phyloP scores from a whole-genome alignment of 2,113 vertebrate genomes.

The Microcebus tavaratra region DNA sequence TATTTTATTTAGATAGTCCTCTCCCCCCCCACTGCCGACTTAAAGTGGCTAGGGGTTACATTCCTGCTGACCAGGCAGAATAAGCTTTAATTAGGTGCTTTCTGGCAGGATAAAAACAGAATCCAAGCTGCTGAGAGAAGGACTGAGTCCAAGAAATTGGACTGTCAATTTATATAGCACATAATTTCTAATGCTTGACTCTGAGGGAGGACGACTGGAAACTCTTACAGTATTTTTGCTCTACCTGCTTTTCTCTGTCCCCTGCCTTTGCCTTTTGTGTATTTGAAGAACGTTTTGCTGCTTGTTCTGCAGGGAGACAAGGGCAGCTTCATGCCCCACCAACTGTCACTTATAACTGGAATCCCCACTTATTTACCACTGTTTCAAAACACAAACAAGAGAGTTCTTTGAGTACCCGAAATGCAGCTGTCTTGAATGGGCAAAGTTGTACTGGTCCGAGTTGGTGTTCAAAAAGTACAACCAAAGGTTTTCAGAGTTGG shows the following conservation, averaged over 20 bases:
- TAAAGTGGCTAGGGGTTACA: neutral
- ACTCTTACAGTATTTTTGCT: neutral
- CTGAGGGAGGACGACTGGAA: neutral
- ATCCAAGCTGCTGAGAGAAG: neutral
- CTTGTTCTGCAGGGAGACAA: neutral
- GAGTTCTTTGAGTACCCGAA: neutral
- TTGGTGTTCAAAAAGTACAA: constrained; percentile 59
- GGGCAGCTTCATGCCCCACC: neutral
- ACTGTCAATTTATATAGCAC: neutral
- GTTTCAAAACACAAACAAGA: neutral
- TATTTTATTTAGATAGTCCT: neutral
- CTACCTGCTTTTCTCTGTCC: neutral
- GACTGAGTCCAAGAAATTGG: constrained; percentile 10
- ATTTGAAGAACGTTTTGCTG: neutral
- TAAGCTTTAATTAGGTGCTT: constrained; percentile 49
- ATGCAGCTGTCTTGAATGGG: constrained; percentile 2
- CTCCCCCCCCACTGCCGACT: neutral
- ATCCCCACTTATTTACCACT: neutral
- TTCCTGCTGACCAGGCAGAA: neutral
- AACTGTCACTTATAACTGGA: neutral
- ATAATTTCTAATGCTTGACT: neutral
- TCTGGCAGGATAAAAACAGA: constrained; percentile 40
- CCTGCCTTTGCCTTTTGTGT: neutral
- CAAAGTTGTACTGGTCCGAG: constrained; percentile 43
- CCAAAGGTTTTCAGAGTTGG: constrained; percentile 63